phyloP scores from a whole-genome alignment of 2,797 vertebrate species.

The Botia almorhae region DNA sequence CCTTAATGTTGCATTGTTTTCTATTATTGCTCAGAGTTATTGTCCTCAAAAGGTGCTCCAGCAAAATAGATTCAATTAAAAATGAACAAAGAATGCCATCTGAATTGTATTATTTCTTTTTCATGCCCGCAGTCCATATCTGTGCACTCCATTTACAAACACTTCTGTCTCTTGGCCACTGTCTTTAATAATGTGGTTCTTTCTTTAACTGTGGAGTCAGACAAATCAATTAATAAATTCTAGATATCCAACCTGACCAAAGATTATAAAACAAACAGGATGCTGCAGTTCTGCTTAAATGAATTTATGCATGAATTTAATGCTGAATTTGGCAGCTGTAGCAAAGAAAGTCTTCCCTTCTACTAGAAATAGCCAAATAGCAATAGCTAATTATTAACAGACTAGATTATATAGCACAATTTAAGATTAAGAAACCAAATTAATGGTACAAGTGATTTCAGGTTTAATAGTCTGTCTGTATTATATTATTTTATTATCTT shows the following conservation, averaged over 20 bases:
- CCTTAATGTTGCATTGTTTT: constrained; percentile 55
- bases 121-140: constrained; percentile 53
- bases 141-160: constrained; percentile 44
- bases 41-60: constrained; percentile 52
- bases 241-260: constrained; percentile 55
- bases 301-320: too few relatives aligned
- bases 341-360: too few relatives aligned
- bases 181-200: constrained; percentile 37
- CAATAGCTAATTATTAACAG: too few relatives aligned
- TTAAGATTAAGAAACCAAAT: too few relatives aligned
- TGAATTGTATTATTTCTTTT: constrained; percentile 67
- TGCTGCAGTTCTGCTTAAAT: too few relatives aligned
- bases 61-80: constrained; percentile 62
- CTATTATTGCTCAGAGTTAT: constrained; percentile 66
- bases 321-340: too few relatives aligned
- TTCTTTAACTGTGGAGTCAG: constrained; percentile 58
- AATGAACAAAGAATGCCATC: constrained; percentile 57
- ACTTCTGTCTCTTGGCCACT: constrained; percentile 15
- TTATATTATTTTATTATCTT: too few relatives aligned
- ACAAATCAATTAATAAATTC: constrained; percentile 71
- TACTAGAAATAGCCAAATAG: too few relatives aligned
- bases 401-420: too few relatives aligned
- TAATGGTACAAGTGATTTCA: too few relatives aligned
- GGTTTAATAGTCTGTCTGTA: too few relatives aligned
- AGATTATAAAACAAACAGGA: too few relatives aligned